Conservation (phyloP, 2,113 vertebrate genomes). For the Stigmatopora nigra region DNA sequence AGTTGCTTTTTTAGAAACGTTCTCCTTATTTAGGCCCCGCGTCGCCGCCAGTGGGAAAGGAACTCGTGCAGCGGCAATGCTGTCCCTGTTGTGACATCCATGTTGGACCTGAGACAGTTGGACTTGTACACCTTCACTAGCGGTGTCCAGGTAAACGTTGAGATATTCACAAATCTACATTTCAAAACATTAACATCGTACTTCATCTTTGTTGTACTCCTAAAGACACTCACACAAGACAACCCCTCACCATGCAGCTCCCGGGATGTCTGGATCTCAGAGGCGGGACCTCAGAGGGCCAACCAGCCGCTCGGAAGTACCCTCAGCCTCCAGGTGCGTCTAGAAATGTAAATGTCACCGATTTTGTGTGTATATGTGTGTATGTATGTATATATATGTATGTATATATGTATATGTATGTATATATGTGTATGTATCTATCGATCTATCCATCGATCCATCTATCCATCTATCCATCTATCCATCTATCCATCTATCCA, state of each 20-base stretch:
- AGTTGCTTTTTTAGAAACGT: neutral
- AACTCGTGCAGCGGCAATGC: constrained; percentile 58
- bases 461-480: no score
- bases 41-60: constrained; percentile 85
- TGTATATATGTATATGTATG: no score
- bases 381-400: no score
- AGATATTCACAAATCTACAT: no score
- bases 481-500: no score
- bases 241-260: constrained; percentile 30
- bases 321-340: constrained; percentile 59
- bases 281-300: constrained; percentile 34
- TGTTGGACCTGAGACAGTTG: constrained; percentile 88
- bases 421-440: no score
- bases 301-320: constrained; percentile 56
- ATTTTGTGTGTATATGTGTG: no score
- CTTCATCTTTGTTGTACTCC: neutral
- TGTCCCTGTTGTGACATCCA: constrained; percentile 82
- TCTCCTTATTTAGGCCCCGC: constrained; percentile 21
- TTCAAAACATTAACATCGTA: neutral
- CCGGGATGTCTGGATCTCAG: neutral
- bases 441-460: no score
- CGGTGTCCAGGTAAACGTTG: neutral
- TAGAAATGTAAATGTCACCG: constrained; percentile 36
- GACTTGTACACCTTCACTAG: constrained; percentile 65
- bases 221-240: constrained; percentile 24